phyloP scores from a whole-genome alignment of 2,797 vertebrate genomes.

The Manis crassicaudata region DNA sequence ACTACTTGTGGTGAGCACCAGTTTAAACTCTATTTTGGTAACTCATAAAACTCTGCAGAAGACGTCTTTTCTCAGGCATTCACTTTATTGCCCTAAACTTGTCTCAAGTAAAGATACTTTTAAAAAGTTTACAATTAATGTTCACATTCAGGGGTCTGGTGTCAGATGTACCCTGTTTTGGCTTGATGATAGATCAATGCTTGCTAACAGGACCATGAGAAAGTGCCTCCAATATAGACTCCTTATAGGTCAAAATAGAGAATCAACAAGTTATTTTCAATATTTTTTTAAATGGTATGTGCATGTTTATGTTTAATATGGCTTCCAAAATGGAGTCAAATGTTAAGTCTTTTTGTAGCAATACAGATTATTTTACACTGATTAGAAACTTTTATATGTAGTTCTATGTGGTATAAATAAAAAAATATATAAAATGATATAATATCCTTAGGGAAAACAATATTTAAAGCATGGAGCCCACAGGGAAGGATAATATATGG shows the following conservation, averaged over 20 bases:
- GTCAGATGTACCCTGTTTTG: not conserved
- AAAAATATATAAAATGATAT: not conserved
- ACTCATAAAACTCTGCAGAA: slow-evolving; percentile 18
- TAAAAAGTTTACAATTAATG: not conserved
- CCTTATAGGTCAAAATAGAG: not conserved
- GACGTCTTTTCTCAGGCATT: slow-evolving; percentile 43
- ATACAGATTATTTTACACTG: not conserved
- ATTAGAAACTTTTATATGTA: not conserved
- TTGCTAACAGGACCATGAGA: not conserved
- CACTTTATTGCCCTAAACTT: slow-evolving; percentile 25
- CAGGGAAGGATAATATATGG: not conserved
- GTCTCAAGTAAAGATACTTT: not conserved
- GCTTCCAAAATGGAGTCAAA: slow-evolving; percentile 28
- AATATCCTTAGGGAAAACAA: not conserved
- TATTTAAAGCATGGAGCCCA: not conserved
- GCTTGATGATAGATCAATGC: not conserved
- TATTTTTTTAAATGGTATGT: not conserved
- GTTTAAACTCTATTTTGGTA: slow-evolving; percentile 17
- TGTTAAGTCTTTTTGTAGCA: not conserved
- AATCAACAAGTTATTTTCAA: slow-evolving; percentile 39
- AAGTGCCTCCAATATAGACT: not conserved
- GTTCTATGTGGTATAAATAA: not conserved
- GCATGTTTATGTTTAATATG: not conserved
- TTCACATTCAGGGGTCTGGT: not conserved
- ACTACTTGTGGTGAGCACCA: not conserved